Conservation (phyloP, 1,140 invertebrate genomes). For the Argopecten irradians region DNA sequence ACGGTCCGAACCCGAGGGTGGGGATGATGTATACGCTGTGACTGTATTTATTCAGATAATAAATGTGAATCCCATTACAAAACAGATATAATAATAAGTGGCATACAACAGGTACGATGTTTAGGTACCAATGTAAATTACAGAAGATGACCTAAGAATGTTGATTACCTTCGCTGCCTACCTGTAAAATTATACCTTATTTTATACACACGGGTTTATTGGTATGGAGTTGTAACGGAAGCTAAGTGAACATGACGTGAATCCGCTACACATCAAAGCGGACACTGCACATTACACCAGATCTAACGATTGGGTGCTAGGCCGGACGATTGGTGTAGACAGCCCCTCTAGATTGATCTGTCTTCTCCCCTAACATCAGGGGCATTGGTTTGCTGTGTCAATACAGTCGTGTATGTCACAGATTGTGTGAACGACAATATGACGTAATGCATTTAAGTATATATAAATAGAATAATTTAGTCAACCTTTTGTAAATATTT, state of each 20-base stretch:
- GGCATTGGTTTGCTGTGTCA: background rate
- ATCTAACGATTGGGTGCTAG: background rate
- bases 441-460: background rate
- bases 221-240: background rate
- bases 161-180: background rate
- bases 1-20: background rate
- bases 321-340: background rate
- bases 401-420: background rate
- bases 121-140: background rate
- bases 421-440: background rate
- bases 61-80: too few relatives aligned
- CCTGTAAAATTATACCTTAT: background rate
- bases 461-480: background rate
- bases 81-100: too few relatives aligned
- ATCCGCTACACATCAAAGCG: background rate
- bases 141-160: background rate
- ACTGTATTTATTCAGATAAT: background rate
- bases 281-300: background rate
- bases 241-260: conserved; percentile 15
- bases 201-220: background rate
- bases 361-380: background rate
- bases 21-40: background rate
- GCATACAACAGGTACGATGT: too few relatives aligned
- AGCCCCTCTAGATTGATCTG: background rate
- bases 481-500: background rate